Evolutionary conservation across 2,888 invertebrate genomes (phyloP), one percentile per base, ranked within the genome.

Genomic region (Eumacrocentrus americanus): DNA sequence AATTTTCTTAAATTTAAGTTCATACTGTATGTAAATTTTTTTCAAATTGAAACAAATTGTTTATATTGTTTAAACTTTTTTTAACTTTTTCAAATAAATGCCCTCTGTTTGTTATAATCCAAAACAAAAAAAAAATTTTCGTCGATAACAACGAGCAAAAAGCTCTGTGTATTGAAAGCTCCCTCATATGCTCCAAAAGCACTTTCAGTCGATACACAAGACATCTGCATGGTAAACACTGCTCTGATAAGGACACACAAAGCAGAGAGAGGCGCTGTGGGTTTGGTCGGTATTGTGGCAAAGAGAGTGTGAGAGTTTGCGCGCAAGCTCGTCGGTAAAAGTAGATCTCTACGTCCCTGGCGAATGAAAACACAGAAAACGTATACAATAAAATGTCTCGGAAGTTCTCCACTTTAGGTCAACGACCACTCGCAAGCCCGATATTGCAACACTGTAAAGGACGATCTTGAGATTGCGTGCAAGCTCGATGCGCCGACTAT

Each of bases 291-390:
- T n/a, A n/a, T n/a, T n/a, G n/a, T n/a, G n/a, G n/a, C n/a, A n/a
- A n/a, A 20, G 7, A 37, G 52, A 6, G 2, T 6, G 9, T 29
- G 9, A 29, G 9, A 25, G 25, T 37, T 38, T 48, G 25, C 23
- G 7, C 46, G n/a, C 0, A 42, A 42, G 18, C 20, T 42, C 18
- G 48, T 20, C 12, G 48, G 48, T 48, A 57, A 50, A 35, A 5
- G 38, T 7, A 38, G 57, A 40, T 16, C 25, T 29, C 48, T 25
- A 4, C 11, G 1, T 29, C 25, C n/a, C 14, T 53, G 22, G 4
- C 40, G 23, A 22, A 11, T 9, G 53, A 16, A 23, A 46, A 46
- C 6, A 40, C 12, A n/a, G 37, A 37, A 29, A 29, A 29, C 9
- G 20, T 18, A 14, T 20, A 9, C 34, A 18, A 3, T 29, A 22